Percentiles rank a stretch among this genome's conserved stretches.
These are phyloP conservation scores for Eolophus roseicapilla DNA, from an alignment of 2,113 vertebrate genomes.

Conservation along the genomic window DNA sequence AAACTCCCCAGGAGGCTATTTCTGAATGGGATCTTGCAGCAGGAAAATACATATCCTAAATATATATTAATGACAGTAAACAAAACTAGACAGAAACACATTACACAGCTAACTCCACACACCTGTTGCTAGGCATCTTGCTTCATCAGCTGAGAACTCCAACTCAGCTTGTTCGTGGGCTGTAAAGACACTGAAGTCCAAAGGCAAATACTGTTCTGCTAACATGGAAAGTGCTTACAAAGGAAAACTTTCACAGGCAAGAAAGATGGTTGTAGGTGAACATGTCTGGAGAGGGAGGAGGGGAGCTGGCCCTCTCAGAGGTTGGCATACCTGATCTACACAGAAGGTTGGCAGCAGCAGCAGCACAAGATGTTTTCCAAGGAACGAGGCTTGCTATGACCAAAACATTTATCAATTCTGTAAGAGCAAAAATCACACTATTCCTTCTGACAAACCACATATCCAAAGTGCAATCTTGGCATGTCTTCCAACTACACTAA, in stretches of 20 bases:
- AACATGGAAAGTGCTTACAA: neutral
- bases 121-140: rapidly evolving
- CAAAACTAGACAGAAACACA: neutral
- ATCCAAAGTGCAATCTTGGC: neutral
- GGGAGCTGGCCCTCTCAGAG: neutral
- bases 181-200: neutral
- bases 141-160: neutral
- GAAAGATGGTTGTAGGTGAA: neutral
- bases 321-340: neutral
- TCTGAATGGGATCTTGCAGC: neutral
- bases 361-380: neutral
- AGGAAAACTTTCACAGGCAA: neutral
- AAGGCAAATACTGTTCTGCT: neutral
- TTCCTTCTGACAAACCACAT: neutral
- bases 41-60: neutral
- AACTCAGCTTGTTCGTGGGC: neutral
- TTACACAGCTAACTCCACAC: neutral
- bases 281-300: neutral
- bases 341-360: neutral
- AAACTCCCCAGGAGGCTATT: neutral
- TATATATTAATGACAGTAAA: neutral
- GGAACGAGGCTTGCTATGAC: neutral
- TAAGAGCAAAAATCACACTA: neutral
- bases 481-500: neutral
- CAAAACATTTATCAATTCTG: neutral